phyloP scores from a whole-genome alignment of 2,888 invertebrate genomes.

The Masnerella sp. region DNA sequence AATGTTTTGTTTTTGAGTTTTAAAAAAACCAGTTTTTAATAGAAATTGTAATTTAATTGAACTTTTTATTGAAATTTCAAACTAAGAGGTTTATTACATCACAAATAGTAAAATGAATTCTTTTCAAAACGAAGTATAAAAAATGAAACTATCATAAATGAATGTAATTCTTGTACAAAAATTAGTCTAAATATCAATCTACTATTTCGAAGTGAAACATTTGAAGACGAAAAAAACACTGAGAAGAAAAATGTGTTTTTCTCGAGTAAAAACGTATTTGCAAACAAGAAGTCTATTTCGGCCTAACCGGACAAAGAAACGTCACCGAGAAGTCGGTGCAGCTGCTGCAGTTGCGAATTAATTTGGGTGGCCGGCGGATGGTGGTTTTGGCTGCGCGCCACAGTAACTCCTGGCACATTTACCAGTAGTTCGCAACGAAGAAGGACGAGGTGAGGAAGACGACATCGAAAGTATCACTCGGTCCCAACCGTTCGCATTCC shows the following conservation, averaged over 20 bases:
- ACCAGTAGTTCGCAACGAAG: constrained; percentile 35
- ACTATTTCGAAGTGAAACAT: neutral
- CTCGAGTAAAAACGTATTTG: constrained; percentile 46
- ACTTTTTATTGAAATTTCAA: no score
- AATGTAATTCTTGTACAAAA: no score
- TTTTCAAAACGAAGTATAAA: no score
- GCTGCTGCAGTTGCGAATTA: constrained; percentile 62
- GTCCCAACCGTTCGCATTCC: constrained; percentile 45
- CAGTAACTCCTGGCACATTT: constrained; percentile 55
- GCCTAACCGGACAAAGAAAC: constrained; percentile 60
- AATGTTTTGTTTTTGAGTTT: no score
- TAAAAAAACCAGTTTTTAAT: no score
- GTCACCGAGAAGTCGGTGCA: constrained; percentile 47
- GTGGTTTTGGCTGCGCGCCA: constrained; percentile 66
- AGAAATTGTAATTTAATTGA: no score
- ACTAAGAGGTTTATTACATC: no score
- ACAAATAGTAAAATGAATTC: no score
- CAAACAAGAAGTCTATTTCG: constrained; percentile 59
- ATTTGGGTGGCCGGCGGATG: constrained; percentile 63
- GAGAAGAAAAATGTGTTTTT: no score
- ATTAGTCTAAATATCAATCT: no score
- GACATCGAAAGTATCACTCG: constrained; percentile 52
- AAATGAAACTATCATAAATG: no score
- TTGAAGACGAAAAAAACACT: constrained; percentile 34
- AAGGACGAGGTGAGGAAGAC: constrained; percentile 44